These are phyloP conservation scores for Trachops cirrhosus DNA, from an alignment of 2,797 vertebrate species.

Conservation along the genomic window DNA sequence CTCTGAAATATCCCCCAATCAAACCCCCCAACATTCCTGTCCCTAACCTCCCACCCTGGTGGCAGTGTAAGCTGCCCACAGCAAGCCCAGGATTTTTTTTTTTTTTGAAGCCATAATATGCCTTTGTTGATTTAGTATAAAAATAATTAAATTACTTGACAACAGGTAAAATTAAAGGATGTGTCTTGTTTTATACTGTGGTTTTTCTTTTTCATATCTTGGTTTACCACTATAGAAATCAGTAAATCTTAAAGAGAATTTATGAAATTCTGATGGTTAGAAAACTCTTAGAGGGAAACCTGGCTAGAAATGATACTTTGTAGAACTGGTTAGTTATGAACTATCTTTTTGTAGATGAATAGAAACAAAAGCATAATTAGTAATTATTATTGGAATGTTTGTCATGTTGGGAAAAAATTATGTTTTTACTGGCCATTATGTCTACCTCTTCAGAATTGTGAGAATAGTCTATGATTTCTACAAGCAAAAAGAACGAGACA, in stretches of 20 bases:
- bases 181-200: background rate
- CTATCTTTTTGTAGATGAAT: background rate
- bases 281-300: slow-evolving; percentile 27
- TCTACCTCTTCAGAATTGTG: background rate
- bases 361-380: slow-evolving; percentile 10
- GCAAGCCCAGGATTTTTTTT: background rate
- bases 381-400: slow-evolving; percentile 7
- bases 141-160: background rate
- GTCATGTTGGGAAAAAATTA: background rate
- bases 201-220: background rate
- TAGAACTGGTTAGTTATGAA: background rate
- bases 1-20: background rate
- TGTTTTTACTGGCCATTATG: background rate
- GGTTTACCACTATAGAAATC: background rate
- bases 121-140: background rate
- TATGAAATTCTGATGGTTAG: background rate
- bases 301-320: slow-evolving; percentile 12
- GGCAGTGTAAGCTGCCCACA: accelerated
- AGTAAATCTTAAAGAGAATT: background rate
- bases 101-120: background rate
- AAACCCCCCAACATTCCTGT: background rate
- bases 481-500: background rate
- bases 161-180: background rate
- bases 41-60: background rate
- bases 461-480: background rate